phyloP scores from a whole-genome alignment of 2,113 vertebrate species.

The Rostratula benghalensis region DNA sequence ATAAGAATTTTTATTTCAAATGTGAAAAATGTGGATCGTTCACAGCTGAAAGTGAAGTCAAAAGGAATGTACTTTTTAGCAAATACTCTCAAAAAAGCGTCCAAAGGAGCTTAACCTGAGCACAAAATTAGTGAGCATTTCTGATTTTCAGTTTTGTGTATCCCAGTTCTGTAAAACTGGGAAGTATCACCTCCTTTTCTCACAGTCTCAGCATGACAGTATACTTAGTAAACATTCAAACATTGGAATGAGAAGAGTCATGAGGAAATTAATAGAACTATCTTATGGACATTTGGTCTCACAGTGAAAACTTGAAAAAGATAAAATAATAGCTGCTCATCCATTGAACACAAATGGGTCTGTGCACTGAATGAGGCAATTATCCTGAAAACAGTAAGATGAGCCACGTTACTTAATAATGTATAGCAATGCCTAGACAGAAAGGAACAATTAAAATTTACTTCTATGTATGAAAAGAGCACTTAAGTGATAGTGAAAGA shows the following conservation, averaged over 20 bases:
- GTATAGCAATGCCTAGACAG: not conserved
- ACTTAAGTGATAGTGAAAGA: not conserved
- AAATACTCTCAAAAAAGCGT: not conserved
- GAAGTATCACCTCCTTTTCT: conserved; percentile 30
- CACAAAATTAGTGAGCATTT: not conserved
- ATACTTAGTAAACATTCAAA: not conserved
- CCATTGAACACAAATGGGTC: not conserved
- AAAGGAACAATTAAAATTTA: not conserved
- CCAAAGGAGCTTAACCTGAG: not conserved
- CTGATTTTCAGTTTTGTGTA: not conserved
- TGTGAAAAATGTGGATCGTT: not conserved
- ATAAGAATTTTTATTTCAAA: not conserved
- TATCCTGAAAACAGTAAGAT: not conserved
- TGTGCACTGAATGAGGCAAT: not conserved
- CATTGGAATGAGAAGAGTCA: not conserved
- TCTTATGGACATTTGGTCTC: not conserved
- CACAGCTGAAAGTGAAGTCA: not conserved
- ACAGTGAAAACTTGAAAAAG: not conserved
- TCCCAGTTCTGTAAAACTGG: not conserved
- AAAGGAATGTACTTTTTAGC: not conserved
- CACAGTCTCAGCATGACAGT: not conserved
- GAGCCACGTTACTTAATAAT: not conserved
- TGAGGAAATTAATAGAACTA: not conserved
- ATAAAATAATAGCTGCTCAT: not conserved
- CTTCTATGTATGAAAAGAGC: not conserved